phyloP scores from a whole-genome alignment of 2,888 invertebrate species.

The Lasius platythorax region DNA sequence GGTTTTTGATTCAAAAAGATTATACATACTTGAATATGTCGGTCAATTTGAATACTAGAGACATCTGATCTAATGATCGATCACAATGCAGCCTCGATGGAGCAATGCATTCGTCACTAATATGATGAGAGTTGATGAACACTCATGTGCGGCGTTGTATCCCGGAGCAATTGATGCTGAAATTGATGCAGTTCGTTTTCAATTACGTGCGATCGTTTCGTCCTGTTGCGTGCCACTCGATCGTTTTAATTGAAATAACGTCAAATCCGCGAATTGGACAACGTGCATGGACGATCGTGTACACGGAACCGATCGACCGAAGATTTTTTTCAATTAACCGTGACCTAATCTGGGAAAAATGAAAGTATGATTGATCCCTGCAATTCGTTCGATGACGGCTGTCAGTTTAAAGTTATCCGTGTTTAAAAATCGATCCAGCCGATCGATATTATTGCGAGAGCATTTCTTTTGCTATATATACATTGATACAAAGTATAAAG shows the following conservation, averaged over 20 bases:
- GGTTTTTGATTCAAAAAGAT: not conserved
- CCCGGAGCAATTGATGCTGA: slow-evolving; percentile 18
- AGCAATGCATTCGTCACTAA: slow-evolving; percentile 5
- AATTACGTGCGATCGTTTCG: slow-evolving; percentile 62
- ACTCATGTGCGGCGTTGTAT: slow-evolving; percentile 36
- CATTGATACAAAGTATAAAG: not conserved
- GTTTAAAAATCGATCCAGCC: not conserved
- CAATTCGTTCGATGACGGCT: not conserved
- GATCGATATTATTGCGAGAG: slow-evolving; percentile 15
- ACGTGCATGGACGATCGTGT: slow-evolving; percentile 17
- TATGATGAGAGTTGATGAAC: slow-evolving; percentile 50
- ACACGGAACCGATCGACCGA: not conserved
- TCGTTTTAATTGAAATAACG: slow-evolving; percentile 69
- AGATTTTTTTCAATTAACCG: slow-evolving; percentile 59
- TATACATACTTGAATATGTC: not conserved
- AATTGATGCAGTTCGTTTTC: slow-evolving; percentile 57
- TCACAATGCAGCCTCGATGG: slow-evolving; percentile 1
- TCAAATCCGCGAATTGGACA: slow-evolving; percentile 59
- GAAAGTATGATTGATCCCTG: slow-evolving; percentile 42
- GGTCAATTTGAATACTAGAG: not conserved
- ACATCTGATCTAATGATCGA: not conserved
- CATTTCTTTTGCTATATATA: not conserved
- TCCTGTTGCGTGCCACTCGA: slow-evolving; percentile 51
- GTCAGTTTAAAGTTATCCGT: slow-evolving; percentile 14
- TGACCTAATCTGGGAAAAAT: slow-evolving; percentile 59